Conservation (phyloP, 1,140 invertebrate genomes). For the Zaprionus tsacasi region DNA sequence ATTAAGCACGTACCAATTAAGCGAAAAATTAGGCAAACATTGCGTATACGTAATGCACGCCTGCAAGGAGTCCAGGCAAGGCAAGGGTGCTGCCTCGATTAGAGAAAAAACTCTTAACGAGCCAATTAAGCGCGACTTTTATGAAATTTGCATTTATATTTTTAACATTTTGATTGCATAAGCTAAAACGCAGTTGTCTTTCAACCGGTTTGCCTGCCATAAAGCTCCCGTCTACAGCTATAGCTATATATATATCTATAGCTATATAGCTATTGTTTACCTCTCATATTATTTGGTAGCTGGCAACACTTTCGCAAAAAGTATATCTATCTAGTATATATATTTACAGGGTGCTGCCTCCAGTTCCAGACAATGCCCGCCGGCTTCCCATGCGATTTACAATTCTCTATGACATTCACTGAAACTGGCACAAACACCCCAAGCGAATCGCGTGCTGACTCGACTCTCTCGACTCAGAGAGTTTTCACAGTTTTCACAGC, state of each 20-base stretch:
- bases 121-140: conserved; percentile 34
- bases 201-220: conserved; percentile 36
- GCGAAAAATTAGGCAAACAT: conserved; percentile 1
- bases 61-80: neutral
- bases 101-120: conserved; percentile 19
- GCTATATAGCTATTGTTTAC: conserved; percentile 28
- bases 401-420: conserved; percentile 44
- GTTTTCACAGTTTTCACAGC: conserved; percentile 6
- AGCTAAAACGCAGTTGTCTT: conserved; percentile 47
- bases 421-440: conserved; percentile 46
- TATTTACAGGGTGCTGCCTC: conserved; percentile 26
- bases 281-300: conserved; percentile 35
- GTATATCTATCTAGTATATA: conserved; percentile 1
- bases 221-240: neutral
- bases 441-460: conserved; percentile 41
- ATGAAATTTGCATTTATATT: conserved; percentile 47
- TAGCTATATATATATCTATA: neutral
- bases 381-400: conserved; percentile 34
- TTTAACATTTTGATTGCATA: conserved; percentile 51
- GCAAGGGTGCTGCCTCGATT: conserved; percentile 28
- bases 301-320: conserved; percentile 46
- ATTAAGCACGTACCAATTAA: conserved; percentile 9
- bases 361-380: conserved; percentile 29
- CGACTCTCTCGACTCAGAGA: neutral
- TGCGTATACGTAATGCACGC: conserved; percentile 1